Base-by-base conservation (phyloP, 2,113 vertebrate species). In the Brachypteracias leptosomus region DNA sequence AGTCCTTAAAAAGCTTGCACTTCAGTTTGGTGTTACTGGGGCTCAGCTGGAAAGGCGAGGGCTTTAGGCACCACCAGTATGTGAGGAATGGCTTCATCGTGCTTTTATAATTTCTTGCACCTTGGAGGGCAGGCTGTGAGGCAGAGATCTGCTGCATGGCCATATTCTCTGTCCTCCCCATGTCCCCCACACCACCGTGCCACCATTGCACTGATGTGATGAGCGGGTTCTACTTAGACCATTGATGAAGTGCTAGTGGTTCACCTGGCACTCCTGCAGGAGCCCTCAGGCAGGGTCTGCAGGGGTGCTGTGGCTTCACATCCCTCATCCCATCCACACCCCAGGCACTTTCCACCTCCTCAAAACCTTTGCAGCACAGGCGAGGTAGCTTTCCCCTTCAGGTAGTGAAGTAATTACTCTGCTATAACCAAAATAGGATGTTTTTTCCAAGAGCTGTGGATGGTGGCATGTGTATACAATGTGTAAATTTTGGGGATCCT, bases 81-180 rank as follows among this genome's bases (percentile, higher is more conserved):
- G 31, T 26, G 49, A 75, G 51, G 44, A 65, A 67, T 9, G 16
- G 52, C 52, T 25, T 62, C 8, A 3, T 25, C 0, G 0, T 61
- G 46, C 49, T 73, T 14, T 4, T 44, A 20, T 24, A 12, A 4
- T 6, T 36, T 40, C 86, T 66, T 68, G 21, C 25, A 54, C 29
- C 15, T 16, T 28, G 40, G 33, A n/a, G 44, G 70, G n/a, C 8
- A 4, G 58, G 49, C 83, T 89, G 54, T 15, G 55, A 31, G 61
- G 51, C 28, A 67, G 16, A 66, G 63, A 20, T 29, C 25, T 21
- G 22, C 47, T 54, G 29, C 35, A 70, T 22, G 29, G 31, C 55
- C 22, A 6, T 21, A 13, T 7, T 33, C 67, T 57, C 47, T 42
- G 33, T 58, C 6, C 22, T 29, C 7, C 22, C 42, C 2, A 0